Evolutionary conservation across 2,888 invertebrate genomes (phyloP).

Genomic region (Ypsolopha sequella): DNA sequence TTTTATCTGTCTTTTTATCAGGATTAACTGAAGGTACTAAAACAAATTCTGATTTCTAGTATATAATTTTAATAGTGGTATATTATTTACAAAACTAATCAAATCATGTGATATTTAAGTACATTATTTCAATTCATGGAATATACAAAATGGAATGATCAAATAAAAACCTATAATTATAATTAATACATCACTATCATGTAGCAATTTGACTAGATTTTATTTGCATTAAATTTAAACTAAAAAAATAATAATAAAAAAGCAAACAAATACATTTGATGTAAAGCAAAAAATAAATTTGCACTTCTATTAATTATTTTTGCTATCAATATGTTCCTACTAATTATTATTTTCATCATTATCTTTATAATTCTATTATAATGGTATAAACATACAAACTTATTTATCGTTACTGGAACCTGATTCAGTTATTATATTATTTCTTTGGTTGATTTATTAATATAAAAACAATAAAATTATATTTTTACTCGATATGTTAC

Average conservation of each 20-base stretch:
- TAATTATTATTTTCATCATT: no score
- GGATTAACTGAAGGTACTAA: background rate
- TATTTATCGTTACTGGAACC: no score
- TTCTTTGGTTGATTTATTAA: no score
- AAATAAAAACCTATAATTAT: slow-evolving; percentile 1
- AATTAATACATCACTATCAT: slow-evolving; percentile 10
- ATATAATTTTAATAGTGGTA: background rate
- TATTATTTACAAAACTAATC: background rate
- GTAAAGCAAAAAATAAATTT: background rate
- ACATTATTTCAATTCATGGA: background rate
- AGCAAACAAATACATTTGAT: background rate
- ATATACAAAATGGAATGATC: background rate
- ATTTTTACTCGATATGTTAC: no score
- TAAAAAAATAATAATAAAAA: background rate
- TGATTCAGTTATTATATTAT: no score
- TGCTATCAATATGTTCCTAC: no score
- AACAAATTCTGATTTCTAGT: background rate
- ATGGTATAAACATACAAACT: no score
- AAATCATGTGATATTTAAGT: background rate
- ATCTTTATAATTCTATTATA: no score
- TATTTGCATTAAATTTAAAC: background rate
- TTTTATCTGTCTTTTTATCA: no score
- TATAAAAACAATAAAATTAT: no score
- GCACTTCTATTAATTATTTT: no score
- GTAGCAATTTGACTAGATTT: slow-evolving; percentile 6